Evolutionary conservation across 2,888 invertebrate species (phyloP).

Genomic region (Odontocolon sp.): DNA sequence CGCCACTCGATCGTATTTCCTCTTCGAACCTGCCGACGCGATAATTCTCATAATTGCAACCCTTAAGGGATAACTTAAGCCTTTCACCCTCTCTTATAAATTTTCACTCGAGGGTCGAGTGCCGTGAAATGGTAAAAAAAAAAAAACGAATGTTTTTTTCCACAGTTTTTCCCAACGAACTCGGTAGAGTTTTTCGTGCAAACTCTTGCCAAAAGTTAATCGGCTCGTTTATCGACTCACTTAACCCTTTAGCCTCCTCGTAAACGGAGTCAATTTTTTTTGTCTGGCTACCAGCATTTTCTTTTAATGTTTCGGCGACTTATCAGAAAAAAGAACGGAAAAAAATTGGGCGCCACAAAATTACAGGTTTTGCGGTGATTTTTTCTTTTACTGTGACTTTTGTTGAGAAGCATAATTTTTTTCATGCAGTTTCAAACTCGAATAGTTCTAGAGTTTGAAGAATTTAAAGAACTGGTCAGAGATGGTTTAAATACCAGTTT

Average conservation of each 20-base stretch:
- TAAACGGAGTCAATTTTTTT: constrained; percentile 66
- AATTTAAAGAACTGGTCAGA: background rate
- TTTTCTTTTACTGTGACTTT: constrained; percentile 22
- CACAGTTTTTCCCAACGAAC: constrained; percentile 15
- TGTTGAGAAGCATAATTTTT: constrained; percentile 21
- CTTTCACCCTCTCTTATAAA: constrained; percentile 49
- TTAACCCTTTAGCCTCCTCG: constrained; percentile 57
- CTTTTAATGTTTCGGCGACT: background rate
- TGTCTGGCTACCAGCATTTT: constrained; percentile 15
- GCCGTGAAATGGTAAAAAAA: too few relatives aligned
- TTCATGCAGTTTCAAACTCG: background rate
- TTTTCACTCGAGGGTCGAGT: constrained; percentile 43
- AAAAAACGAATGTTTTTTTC: constrained; percentile 19
- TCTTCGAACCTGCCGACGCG: too few relatives aligned
- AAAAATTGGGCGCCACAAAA: constrained; percentile 43
- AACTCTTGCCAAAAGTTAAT: constrained; percentile 49
- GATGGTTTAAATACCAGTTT: constrained; percentile 14
- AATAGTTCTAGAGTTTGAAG: background rate
- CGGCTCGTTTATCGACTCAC: constrained; percentile 58
- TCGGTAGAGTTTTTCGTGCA: constrained; percentile 34
- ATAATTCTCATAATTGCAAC: constrained; percentile 57
- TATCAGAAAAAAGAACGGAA: background rate
- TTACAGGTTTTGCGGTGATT: constrained; percentile 42
- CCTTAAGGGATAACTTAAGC: constrained; percentile 37
- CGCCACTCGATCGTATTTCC: too few relatives aligned